phyloP scores from a whole-genome alignment of 2,113 vertebrate genomes.

The Pheucticus melanocephalus region DNA sequence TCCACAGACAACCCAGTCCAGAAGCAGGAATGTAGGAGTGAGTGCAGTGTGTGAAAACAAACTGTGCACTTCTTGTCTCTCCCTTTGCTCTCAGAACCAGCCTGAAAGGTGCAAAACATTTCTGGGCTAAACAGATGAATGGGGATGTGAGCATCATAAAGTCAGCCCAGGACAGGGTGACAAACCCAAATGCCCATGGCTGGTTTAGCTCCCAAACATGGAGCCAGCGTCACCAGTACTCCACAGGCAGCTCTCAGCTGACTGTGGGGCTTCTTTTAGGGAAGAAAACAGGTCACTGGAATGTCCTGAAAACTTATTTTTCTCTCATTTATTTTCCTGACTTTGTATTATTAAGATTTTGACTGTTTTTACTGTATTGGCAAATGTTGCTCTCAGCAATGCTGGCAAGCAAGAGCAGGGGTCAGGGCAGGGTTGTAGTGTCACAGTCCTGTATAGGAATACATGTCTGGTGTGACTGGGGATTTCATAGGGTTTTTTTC shows the following conservation, averaged over 20 bases:
- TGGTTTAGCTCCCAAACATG: neutral
- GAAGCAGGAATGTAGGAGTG: neutral
- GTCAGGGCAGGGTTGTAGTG: neutral
- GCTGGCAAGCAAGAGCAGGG: neutral
- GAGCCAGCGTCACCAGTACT: neutral
- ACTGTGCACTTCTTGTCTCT: neutral
- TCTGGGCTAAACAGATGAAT: neutral
- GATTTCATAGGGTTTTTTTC: accelerated
- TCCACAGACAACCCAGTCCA: neutral
- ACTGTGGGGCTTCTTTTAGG: neutral
- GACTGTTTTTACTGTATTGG: neutral
- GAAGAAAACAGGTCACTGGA: neutral
- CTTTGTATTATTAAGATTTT: neutral
- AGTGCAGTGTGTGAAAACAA: neutral
- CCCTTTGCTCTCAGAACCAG: neutral
- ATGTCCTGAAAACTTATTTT: neutral
- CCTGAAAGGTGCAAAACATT: neutral
- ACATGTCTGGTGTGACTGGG: neutral
- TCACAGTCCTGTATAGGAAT: neutral
- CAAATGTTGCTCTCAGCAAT: neutral
- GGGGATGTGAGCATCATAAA: neutral
- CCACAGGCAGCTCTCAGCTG: neutral
- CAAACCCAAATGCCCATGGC: neutral
- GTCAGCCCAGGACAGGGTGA: neutral
- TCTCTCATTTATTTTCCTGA: neutral